Percentiles rank a stretch among this genome's conserved stretches.
phyloP scores from a whole-genome alignment of 2,113 vertebrate genomes.

The Saccopteryx leptura region DNA sequence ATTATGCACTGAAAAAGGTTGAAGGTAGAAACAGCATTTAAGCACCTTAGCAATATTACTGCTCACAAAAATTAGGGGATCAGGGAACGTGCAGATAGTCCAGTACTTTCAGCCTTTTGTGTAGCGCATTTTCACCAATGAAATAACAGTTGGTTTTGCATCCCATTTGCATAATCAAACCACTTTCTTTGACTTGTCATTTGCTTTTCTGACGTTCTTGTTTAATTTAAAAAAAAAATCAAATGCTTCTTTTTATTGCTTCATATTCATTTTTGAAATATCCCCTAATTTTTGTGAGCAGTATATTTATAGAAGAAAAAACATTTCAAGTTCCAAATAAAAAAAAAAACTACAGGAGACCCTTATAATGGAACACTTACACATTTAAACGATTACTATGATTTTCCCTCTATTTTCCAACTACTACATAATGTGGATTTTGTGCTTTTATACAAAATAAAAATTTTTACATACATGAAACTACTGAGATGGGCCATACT shows the following conservation, averaged over 20 bases:
- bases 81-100: too few relatives aligned
- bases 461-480: background rate
- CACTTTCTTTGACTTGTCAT: too few relatives aligned
- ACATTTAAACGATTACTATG: constrained; percentile 53
- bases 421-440: constrained; percentile 39
- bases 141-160: too few relatives aligned
- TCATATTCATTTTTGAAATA: too few relatives aligned
- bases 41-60: background rate
- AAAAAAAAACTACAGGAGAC: background rate
- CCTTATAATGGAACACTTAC: constrained; percentile 36
- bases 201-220: too few relatives aligned
- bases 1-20: background rate
- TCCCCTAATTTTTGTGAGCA: too few relatives aligned
- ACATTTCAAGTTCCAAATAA: constrained; percentile 40
- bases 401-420: constrained; percentile 39
- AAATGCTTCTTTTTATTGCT: too few relatives aligned
- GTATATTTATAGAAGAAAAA: constrained; percentile 33
- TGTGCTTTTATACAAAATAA: constrained; percentile 36
- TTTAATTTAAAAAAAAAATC: too few relatives aligned
- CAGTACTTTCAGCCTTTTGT: too few relatives aligned
- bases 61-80: too few relatives aligned
- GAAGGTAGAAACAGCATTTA: constrained; percentile 42
- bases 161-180: too few relatives aligned
- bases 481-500: background rate
- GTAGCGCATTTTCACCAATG: too few relatives aligned